Evolutionary conservation across 2,797 vertebrate species (phyloP).

Genomic region (Tragopan temminckii): DNA sequence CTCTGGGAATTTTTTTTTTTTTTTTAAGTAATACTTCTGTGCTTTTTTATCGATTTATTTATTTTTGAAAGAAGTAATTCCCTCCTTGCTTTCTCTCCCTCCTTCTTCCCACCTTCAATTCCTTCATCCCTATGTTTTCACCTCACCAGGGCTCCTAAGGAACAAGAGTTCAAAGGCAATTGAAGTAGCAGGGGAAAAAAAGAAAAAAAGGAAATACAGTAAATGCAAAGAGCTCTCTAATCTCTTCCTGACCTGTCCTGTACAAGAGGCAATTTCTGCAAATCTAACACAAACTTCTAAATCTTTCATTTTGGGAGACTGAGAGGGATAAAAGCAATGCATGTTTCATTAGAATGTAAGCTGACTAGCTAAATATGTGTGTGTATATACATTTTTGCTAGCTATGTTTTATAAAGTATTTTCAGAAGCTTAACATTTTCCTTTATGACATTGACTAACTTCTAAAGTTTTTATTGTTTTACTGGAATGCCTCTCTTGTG

Average conservation of each 20-base stretch:
- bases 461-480: not conserved
- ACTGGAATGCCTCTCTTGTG: not conserved
- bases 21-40: constrained; percentile 55
- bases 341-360: constrained; percentile 23
- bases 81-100: constrained; percentile 29
- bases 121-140: constrained; percentile 10
- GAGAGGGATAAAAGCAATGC: not conserved
- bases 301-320: not conserved
- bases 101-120: constrained; percentile 26
- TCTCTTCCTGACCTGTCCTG: constrained; percentile 39
- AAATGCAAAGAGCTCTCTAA: constrained; percentile 18
- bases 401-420: not conserved
- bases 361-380: not conserved
- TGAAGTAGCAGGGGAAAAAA: not conserved
- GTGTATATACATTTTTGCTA: not conserved
- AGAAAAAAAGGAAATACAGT: not conserved
- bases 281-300: constrained; percentile 26
- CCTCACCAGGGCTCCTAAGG: not conserved
- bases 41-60: constrained; percentile 72
- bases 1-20: constrained; percentile 19
- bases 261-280: constrained; percentile 20
- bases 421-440: not conserved
- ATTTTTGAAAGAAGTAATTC: constrained; percentile 59
- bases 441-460: not conserved
- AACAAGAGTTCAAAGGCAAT: constrained; percentile 38